A percentile compares a stretch with the other conserved stretches of the same genome.
Evolutionary conservation across 2,113 vertebrate species (phyloP).

Genomic region (Tamias sibiricus): DNA sequence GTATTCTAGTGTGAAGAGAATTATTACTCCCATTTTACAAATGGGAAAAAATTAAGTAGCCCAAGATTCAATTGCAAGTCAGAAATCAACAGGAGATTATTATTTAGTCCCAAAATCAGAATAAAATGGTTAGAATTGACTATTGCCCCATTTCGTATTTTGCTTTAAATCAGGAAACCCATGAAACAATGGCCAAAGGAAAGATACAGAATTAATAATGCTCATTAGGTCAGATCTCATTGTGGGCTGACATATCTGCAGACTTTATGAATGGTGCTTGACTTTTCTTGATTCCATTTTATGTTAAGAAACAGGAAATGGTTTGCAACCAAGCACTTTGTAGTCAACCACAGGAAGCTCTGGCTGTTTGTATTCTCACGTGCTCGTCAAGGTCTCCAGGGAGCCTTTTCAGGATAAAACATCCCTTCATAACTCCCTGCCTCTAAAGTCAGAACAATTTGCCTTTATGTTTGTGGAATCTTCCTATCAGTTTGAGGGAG

Average conservation of each 20-base stretch:
- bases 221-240: not conserved
- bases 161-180: not conserved
- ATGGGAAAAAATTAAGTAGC: not conserved
- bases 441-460: constrained; percentile 65
- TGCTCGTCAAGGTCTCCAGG: constrained; percentile 49
- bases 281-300: constrained; percentile 12
- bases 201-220: constrained; percentile 2
- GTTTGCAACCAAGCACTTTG: constrained; percentile 46
- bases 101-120: not conserved
- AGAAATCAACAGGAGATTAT: not conserved
- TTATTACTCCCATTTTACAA: constrained; percentile 12
- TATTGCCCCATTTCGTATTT: not conserved
- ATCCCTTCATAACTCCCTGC: constrained; percentile 58
- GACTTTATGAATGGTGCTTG: not conserved
- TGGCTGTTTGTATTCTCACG: constrained; percentile 52
- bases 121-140: not conserved
- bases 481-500: constrained; percentile 54
- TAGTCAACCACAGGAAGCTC: constrained; percentile 32
- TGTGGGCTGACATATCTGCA: not conserved
- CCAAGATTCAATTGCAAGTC: not conserved
- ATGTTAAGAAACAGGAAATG: constrained; percentile 60
- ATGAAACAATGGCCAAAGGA: not conserved
- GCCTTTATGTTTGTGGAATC: constrained; percentile 69
- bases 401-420: constrained; percentile 64
- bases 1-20: not conserved